phyloP scores from a whole-genome alignment of 2,797 vertebrate species.

The Lates japonicus region DNA sequence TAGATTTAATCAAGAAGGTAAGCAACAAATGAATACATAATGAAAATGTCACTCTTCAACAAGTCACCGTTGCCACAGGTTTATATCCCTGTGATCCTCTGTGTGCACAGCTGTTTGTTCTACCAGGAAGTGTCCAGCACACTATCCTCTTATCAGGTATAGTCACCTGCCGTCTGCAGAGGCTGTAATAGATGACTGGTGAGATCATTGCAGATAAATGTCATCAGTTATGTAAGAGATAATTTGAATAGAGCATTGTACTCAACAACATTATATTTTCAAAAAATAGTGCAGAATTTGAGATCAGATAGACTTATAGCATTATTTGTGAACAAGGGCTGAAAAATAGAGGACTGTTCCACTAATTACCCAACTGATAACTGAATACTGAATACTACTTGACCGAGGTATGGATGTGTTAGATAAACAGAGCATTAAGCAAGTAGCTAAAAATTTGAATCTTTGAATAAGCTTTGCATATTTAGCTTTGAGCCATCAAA shows the following conservation, averaged over 20 bases:
- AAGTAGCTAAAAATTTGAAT: neutral
- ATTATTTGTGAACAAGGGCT: neutral
- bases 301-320: neutral
- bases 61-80: neutral
- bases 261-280: neutral
- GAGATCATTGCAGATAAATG: slow-evolving; percentile 15
- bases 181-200: neutral
- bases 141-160: slow-evolving; percentile 53
- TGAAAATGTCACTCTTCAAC: neutral
- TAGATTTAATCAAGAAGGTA: too few species aligned
- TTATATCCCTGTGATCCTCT: slow-evolving; percentile 15
- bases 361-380: neutral
- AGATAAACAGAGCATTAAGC: neutral
- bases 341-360: neutral
- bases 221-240: slow-evolving; percentile 20
- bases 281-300: neutral
- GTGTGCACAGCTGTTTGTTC: slow-evolving; percentile 20
- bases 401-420: neutral
- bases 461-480: slow-evolving; percentile 44
- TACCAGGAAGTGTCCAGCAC: slow-evolving; percentile 43
- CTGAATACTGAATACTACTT: neutral
- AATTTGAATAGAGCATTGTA: neutral
- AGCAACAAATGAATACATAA: neutral
- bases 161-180: slow-evolving; percentile 25
- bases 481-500: slow-evolving; percentile 27